A percentile compares a stretch with the other conserved stretches of the same genome.
phyloP scores from a whole-genome alignment of 1,140 invertebrate genomes.

The Hyphantria cunea region DNA sequence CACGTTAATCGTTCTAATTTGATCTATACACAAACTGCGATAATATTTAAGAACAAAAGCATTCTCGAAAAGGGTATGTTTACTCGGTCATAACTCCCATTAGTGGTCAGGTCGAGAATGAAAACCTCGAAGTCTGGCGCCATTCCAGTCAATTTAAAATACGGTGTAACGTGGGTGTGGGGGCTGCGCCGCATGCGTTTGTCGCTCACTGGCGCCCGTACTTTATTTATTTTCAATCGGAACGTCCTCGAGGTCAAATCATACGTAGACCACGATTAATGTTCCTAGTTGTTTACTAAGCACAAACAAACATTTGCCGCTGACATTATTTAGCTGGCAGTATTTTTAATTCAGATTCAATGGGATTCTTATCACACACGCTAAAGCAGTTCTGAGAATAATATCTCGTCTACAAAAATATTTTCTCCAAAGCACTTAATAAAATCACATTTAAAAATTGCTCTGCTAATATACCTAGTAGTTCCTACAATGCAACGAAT shows the following conservation, averaged over 20 bases:
- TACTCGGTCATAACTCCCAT: constrained; percentile 57
- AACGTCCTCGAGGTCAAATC: constrained; percentile 40
- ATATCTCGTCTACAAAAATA: no score
- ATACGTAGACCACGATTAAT: constrained; percentile 3
- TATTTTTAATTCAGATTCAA: no score
- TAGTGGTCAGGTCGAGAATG: constrained; percentile 39
- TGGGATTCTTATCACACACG: no score
- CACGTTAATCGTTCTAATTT: constrained; percentile 26
- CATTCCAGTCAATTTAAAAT: constrained; percentile 55
- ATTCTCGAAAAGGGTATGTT: constrained; percentile 64
- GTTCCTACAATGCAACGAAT: no score
- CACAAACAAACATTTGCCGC: not conserved
- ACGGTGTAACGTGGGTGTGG: constrained; percentile 42
- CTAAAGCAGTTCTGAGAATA: no score
- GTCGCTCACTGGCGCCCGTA: constrained; percentile 34
- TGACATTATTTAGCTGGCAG: not conserved
- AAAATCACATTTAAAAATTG: no score
- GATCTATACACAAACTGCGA: constrained; percentile 12
- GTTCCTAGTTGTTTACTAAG: not conserved
- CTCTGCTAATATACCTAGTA: no score
- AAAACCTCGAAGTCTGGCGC: constrained; percentile 46
- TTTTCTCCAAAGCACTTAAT: no score
- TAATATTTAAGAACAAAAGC: constrained; percentile 38
- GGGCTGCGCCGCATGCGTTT: constrained; percentile 32
- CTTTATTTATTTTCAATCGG: constrained; percentile 46